Percentiles rank a stretch among this genome's conserved stretches.
phyloP scores from a whole-genome alignment of 2,113 vertebrate species.

The Dipodomys spectabilis region DNA sequence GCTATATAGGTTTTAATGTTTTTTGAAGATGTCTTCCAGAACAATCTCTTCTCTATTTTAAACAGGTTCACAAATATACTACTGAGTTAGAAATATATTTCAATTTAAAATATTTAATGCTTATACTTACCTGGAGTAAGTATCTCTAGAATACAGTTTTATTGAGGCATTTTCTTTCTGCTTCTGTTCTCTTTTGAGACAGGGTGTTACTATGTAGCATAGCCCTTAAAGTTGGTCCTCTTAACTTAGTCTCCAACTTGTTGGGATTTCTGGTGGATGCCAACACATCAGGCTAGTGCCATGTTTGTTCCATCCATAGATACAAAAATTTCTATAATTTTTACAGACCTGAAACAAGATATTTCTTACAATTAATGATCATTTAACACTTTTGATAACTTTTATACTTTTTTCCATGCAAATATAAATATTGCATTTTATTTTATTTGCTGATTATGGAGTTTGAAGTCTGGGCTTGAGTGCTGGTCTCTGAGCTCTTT shows the following conservation, averaged over 20 bases:
- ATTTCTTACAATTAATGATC: neutral
- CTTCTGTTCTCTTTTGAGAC: too few species aligned
- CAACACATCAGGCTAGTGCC: neutral
- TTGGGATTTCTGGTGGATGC: too few species aligned
- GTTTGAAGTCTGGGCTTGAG: too few species aligned
- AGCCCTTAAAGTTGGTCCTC: too few species aligned
- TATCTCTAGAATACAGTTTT: neutral
- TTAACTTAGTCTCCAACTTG: too few species aligned
- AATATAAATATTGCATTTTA: neutral
- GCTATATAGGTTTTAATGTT: neutral
- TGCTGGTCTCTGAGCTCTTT: too few species aligned
- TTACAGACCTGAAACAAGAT: neutral
- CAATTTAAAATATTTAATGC: neutral
- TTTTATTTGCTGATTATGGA: too few species aligned
- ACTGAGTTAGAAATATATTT: neutral
- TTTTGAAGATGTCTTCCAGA: neutral
- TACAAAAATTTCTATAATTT: neutral
- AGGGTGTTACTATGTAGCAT: too few species aligned
- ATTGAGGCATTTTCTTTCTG: neutral
- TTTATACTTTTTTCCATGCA: neutral
- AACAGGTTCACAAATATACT: constrained; percentile 1
- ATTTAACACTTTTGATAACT: neutral
- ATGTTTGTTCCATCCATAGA: neutral
- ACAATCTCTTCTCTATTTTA: neutral
- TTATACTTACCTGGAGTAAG: constrained; percentile 12